Evolutionary conservation across 2,113 vertebrate genomes (phyloP).

Genomic region (Columba livia): DNA sequence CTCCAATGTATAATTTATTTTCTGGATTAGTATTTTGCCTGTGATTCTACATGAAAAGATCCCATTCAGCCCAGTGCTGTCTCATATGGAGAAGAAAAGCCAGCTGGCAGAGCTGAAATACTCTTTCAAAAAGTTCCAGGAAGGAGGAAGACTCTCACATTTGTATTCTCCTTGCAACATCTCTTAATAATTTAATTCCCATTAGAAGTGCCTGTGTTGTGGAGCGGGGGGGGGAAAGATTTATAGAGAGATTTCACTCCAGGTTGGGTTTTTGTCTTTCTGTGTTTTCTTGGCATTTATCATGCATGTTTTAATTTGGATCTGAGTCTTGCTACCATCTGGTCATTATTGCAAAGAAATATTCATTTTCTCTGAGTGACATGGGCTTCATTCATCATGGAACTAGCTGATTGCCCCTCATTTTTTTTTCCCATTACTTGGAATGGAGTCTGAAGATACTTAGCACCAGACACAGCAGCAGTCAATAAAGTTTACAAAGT

Average conservation of each 20-base stretch:
- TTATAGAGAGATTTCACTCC: conserved; percentile 87
- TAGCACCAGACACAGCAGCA: conserved; percentile 5
- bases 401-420: conserved; percentile 68
- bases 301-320: conserved; percentile 90
- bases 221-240: conserved; percentile 69
- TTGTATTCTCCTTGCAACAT: conserved; percentile 81
- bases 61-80: conserved; percentile 22
- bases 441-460: conserved; percentile 67
- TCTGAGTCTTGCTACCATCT: conserved; percentile 86
- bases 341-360: conserved; percentile 88
- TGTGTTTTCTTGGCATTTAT: conserved; percentile 88
- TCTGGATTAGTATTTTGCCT: conserved; percentile 44
- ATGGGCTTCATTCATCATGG: conserved; percentile 81
- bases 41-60: conserved; percentile 36
- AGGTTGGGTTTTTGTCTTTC: conserved; percentile 86
- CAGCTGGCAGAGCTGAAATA: conserved; percentile 49
- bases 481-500: conserved; percentile 52
- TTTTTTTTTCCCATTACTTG: conserved; percentile 61
- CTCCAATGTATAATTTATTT: conserved; percentile 55
- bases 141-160: conserved; percentile 69
- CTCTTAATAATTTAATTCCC: conserved; percentile 88
- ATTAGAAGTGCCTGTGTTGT: conserved; percentile 77
- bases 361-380: conserved; percentile 85
- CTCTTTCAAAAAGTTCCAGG: conserved; percentile 62
- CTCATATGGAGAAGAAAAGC: conserved; percentile 50